Evolutionary conservation across 2,888 invertebrate genomes (phyloP).

Genomic region (Crocallis elinguaria): DNA sequence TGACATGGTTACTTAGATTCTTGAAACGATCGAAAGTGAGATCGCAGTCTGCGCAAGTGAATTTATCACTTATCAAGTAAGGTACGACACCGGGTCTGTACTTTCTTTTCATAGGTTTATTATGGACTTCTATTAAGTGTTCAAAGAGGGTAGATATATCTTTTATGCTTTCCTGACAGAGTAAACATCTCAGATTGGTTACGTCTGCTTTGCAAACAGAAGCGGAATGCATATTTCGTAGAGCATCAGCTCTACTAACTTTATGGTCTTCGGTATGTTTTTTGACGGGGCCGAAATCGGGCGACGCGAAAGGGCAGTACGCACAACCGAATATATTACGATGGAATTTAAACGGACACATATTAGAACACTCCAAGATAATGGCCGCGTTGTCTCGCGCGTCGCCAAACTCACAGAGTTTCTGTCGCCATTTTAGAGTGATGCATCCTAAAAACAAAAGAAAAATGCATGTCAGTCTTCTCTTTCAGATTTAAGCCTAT

Average conservation of each 20-base stretch:
- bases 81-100: conserved; percentile 20
- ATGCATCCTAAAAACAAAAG: conserved; percentile 10
- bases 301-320: conserved; percentile 10
- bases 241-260: not conserved
- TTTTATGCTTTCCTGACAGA: conserved; percentile 22
- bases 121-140: conserved; percentile 21
- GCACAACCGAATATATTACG: conserved; percentile 9
- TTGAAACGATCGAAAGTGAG: conserved; percentile 7
- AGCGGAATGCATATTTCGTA: not conserved
- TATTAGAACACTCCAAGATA: conserved; percentile 13
- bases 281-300: conserved; percentile 9
- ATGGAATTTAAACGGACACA: conserved; percentile 11
- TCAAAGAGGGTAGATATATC: conserved; percentile 13
- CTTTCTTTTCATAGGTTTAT: conserved; percentile 9
- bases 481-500: no score
- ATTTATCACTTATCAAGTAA: conserved; percentile 17
- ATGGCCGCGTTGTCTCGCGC: conserved; percentile 8
- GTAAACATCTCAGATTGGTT: conserved; percentile 25
- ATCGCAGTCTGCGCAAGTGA: conserved; percentile 21
- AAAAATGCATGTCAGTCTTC: conserved; percentile 21
- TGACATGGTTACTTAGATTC: conserved; percentile 53
- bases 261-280: conserved; percentile 10
- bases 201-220: conserved; percentile 23
- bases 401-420: not conserved
- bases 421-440: conserved; percentile 8